These are phyloP conservation scores for Leptopilina drosophilae DNA, from an alignment of 2,888 invertebrate genomes.

Conservation along the genomic window DNA sequence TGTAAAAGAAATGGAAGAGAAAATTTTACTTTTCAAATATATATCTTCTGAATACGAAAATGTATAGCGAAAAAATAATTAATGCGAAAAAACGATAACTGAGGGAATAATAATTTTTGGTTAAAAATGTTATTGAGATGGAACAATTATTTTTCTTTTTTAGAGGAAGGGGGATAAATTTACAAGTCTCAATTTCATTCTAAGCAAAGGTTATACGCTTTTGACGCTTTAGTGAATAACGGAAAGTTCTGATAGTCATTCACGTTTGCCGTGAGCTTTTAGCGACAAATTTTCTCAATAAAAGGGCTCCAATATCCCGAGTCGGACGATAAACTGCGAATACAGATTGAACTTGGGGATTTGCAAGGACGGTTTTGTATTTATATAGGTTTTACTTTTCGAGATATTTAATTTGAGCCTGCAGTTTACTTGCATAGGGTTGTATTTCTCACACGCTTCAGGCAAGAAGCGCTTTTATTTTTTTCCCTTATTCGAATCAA, in stretches of 20 bases:
- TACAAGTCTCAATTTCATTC: not conserved
- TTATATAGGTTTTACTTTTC: constrained; percentile 15
- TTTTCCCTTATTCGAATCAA: not conserved
- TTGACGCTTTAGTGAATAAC: constrained; percentile 15
- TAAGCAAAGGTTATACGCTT: not conserved
- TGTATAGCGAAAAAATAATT: not conserved
- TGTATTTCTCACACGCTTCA: not conserved
- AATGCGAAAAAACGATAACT: not conserved
- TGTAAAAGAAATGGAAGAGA: not conserved
- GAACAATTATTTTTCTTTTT: not conserved
- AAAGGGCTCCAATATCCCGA: constrained; percentile 17
- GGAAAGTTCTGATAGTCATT: constrained; percentile 1
- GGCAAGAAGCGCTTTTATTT: no score
- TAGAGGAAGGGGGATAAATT: not conserved
- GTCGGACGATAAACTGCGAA: constrained; percentile 8
- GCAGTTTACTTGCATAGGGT: not conserved
- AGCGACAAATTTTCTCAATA: constrained; percentile 15
- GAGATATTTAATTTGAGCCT: constrained; percentile 7
- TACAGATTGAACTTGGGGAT: constrained; percentile 9
- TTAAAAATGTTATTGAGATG: not conserved
- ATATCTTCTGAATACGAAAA: not conserved
- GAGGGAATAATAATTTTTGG: not conserved
- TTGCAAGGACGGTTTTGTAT: constrained; percentile 17
- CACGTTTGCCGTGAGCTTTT: constrained; percentile 8
- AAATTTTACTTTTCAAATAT: not conserved